These are phyloP conservation scores for Aphelenchoides fujianensis DNA, from an alignment of 1,140 invertebrate genomes.

Conservation along the genomic window DNA sequence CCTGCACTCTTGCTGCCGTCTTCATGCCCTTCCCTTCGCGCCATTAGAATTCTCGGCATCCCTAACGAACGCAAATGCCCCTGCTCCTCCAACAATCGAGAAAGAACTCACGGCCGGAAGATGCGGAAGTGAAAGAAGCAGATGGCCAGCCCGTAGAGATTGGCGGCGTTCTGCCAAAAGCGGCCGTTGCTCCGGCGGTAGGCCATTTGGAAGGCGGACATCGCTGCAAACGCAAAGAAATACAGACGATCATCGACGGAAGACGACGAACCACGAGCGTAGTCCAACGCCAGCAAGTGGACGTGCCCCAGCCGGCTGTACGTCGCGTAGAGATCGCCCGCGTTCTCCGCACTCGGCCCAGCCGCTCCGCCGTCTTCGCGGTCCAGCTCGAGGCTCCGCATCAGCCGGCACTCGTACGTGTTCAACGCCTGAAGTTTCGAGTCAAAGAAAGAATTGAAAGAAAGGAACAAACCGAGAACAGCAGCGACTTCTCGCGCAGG, in stretches of 20 bases:
- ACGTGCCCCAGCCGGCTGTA: constrained; percentile 24
- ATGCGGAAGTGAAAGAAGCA: constrained; percentile 24
- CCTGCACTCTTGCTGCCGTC: too few species aligned
- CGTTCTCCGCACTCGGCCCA: not conserved
- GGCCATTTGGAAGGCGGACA: constrained; percentile 28
- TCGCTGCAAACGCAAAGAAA: constrained; percentile 9
- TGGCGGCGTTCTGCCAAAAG: constrained; percentile 13
- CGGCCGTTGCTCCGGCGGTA: not conserved
- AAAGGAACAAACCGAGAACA: constrained; percentile 6
- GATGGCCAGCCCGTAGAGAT: constrained; percentile 20
- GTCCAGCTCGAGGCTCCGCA: not conserved
- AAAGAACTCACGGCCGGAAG: constrained; percentile 22
- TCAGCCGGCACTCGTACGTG: constrained; percentile 7
- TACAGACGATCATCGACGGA: not conserved
- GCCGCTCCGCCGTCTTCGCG: too few species aligned
- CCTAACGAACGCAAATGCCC: not conserved
- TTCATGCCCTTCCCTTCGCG: too few species aligned
- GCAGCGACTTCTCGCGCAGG: constrained; percentile 1
- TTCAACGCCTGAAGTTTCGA: constrained; percentile 21
- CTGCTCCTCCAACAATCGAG: too few species aligned
- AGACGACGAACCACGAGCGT: constrained; percentile 10
- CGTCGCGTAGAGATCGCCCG: not conserved
- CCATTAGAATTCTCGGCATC: too few species aligned
- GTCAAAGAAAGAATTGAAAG: not conserved
- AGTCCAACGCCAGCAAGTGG: constrained; percentile 24